Evolutionary conservation across 2,888 invertebrate species (phyloP), one percentile per base, ranked within the genome.

Genomic region (Tanytarsus gracilentus): DNA sequence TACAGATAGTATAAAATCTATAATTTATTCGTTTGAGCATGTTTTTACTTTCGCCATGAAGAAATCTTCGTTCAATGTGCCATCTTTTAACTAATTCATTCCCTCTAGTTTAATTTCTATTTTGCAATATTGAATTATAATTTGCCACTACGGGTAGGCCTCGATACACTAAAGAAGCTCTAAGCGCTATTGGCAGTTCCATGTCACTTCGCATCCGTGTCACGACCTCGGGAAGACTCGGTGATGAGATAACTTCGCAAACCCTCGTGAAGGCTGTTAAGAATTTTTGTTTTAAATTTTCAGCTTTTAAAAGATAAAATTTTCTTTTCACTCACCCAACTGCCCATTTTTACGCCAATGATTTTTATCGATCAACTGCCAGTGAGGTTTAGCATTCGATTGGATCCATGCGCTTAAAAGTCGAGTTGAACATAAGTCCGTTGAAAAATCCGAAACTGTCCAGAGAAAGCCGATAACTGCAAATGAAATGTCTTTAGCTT

Each of bases 401-500:
- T 62, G 9, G 30, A 77, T 69, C 77, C 77, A 78, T 39, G 68
- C 69, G 63, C 77, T 77, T 26, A 78, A 66, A 64, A 78, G 69
- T 62, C 72, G 70, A 16, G 76, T 71, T n/a, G 76, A 72, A 33
- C 79, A 66, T 25, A 69, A 65, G 66, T 79, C 79, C 61, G 77
- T 75, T 63, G 75, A 75, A 50, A 69, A 68, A 68, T 79, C 79
- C 1, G 77, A 73, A 3, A 77, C 77, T 59, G 75, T 71, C 75
- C 78, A 76, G 29, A 78, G 63, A 64, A 75, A 77, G 39, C 79
- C 79, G 60, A 79, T 71, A 18, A 78, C 69, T 63, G 76, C 76
- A 39, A n/a, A n/a, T n/a, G n/a, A n/a, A n/a, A n/a, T n/a, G n/a
- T n/a, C n/a, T n/a, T n/a, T n/a, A n/a, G n/a, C n/a, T n/a, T n/a